Evolutionary conservation across 1,140 invertebrate genomes (phyloP).

Genomic region (Sarcophaga peregrina): DNA sequence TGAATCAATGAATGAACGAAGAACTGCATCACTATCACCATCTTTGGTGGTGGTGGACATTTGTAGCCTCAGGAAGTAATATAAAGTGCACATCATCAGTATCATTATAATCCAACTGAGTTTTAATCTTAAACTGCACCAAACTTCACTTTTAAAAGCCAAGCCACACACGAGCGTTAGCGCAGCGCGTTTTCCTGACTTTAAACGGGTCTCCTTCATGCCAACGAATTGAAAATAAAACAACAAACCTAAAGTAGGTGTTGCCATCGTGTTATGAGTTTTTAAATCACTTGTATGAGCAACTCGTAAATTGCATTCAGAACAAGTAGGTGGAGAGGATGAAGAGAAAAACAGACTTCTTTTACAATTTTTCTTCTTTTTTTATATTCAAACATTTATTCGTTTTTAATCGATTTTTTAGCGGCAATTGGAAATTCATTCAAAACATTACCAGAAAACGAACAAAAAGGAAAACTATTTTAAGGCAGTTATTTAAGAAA

Average conservation of each 20-base stretch:
- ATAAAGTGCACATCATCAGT: neutral
- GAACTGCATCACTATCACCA: no score
- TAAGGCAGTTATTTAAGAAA: slow-evolving; percentile 11
- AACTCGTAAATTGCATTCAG: neutral
- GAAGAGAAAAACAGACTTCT: no score
- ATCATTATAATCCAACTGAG: neutral
- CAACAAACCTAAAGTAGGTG: slow-evolving; percentile 41
- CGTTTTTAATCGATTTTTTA: slow-evolving; percentile 47
- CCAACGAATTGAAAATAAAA: neutral
- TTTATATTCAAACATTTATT: slow-evolving; percentile 39
- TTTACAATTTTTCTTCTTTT: neutral
- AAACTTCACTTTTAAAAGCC: neutral
- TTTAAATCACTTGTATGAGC: slow-evolving; percentile 43
- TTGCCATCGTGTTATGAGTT: slow-evolving; percentile 48
- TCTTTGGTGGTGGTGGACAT: neutral
- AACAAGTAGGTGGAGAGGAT: neutral
- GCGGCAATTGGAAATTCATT: neutral
- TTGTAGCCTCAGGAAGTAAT: neutral
- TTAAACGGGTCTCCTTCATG: neutral
- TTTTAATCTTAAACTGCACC: no score
- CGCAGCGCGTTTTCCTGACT: neutral
- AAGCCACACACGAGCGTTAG: slow-evolving; percentile 21
- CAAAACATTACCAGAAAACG: neutral
- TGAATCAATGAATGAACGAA: no score
- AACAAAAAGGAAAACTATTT: no score